Evolutionary conservation across 2,888 invertebrate species (phyloP).

Genomic region (Rhamphomyia laevipes): DNA sequence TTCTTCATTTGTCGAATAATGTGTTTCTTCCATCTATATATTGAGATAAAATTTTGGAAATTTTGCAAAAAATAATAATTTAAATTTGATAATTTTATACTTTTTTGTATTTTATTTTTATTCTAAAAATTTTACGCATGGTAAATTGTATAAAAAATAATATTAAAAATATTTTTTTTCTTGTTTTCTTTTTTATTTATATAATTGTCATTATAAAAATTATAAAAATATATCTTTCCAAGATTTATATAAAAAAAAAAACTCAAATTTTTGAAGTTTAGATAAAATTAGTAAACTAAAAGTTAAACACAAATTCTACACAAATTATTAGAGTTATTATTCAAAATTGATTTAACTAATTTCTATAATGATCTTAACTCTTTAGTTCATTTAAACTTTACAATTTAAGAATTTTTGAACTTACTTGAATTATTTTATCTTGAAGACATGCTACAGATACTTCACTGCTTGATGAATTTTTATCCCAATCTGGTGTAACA

Average conservation of each 20-base stretch:
- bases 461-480: constrained; percentile 81
- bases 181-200: background rate
- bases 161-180: background rate
- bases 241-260: too few species aligned
- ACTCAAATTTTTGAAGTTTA: too few species aligned
- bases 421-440: constrained; percentile 76
- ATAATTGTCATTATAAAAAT: too few species aligned
- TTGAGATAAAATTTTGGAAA: too few species aligned
- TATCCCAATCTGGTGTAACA: constrained; percentile 81
- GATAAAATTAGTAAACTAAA: too few species aligned
- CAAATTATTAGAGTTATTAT: background rate
- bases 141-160: background rate
- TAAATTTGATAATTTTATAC: background rate
- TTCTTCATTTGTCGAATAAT: constrained; percentile 76
- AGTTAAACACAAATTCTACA: too few species aligned
- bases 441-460: constrained; percentile 86
- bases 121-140: background rate
- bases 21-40: constrained; percentile 39
- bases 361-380: too few species aligned
- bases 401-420: background rate
- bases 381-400: too few species aligned
- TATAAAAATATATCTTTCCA: too few species aligned
- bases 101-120: constrained; percentile 1
- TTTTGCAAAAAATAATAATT: too few species aligned
- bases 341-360: background rate